A percentile compares a stretch with the other conserved stretches of the same genome.
Conservation (phyloP, 2,888 invertebrate species). For the Homarus gammarus region DNA sequence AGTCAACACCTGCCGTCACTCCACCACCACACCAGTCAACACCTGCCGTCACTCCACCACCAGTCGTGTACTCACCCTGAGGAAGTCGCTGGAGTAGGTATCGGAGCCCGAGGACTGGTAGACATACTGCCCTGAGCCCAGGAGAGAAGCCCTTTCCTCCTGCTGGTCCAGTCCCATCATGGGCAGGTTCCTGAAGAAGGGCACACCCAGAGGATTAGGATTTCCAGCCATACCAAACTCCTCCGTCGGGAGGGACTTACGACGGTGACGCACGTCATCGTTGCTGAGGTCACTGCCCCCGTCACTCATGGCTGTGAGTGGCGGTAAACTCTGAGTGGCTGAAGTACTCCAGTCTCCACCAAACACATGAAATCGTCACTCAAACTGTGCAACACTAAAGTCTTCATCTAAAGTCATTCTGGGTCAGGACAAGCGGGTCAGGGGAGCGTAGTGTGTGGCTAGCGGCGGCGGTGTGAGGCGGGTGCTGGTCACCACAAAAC, state of each 20-base stretch:
- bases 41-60: too few species aligned
- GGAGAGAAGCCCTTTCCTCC: slow-evolving; percentile 67
- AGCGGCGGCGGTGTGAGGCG: too few species aligned
- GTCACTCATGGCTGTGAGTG: slow-evolving; percentile 53
- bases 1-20: too few species aligned
- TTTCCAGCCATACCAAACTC: slow-evolving; percentile 64
- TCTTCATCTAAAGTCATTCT: too few species aligned
- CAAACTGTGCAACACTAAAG: too few species aligned
- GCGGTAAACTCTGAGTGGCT: too few species aligned
- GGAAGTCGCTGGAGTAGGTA: slow-evolving; percentile 38
- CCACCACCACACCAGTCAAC: too few species aligned
- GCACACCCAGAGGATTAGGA: slow-evolving; percentile 67
- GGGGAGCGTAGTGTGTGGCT: too few species aligned
- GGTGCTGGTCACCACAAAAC: too few species aligned
- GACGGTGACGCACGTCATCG: slow-evolving; percentile 18
- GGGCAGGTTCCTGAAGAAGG: slow-evolving; percentile 71
- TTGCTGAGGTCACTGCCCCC: slow-evolving; percentile 31
- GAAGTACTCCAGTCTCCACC: too few species aligned
- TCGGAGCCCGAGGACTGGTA: slow-evolving; percentile 57
- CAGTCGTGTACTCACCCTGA: neutral
- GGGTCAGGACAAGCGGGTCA: too few species aligned
- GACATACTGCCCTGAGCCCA: slow-evolving; percentile 54
- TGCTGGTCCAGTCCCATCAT: slow-evolving; percentile 38
- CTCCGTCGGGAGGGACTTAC: slow-evolving; percentile 58
- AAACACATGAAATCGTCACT: too few species aligned